These are phyloP conservation scores for Caenorhabditis becei DNA, from an alignment of 2,888 invertebrate genomes.

Conservation along the genomic window DNA sequence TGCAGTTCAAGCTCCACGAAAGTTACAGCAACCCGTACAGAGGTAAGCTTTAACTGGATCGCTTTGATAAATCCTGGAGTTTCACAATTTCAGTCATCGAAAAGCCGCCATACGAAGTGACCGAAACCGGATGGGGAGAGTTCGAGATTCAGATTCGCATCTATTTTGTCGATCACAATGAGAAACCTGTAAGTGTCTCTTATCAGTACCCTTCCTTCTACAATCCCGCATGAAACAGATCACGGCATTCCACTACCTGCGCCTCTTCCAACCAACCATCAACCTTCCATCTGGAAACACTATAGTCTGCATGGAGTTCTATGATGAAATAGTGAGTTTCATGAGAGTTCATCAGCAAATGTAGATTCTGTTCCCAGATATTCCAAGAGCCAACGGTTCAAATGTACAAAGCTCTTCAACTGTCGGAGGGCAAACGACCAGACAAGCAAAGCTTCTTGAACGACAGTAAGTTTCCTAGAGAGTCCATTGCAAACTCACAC, in stretches of 20 bases:
- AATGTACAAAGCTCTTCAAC: slow-evolving; percentile 67
- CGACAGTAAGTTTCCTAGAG: slow-evolving; percentile 66
- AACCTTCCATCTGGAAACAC: slow-evolving; percentile 63
- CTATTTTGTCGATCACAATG: slow-evolving; percentile 96
- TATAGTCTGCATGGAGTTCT: slow-evolving; percentile 76
- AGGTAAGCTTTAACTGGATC: slow-evolving; percentile 78
- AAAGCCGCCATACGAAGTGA: slow-evolving; percentile 96
- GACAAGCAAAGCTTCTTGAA: slow-evolving; percentile 65
- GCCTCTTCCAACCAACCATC: slow-evolving; percentile 74
- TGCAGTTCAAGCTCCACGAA: slow-evolving; percentile 91
- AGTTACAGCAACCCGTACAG: slow-evolving; percentile 95
- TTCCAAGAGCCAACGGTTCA: slow-evolving; percentile 74
- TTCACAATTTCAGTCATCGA: slow-evolving; percentile 86
- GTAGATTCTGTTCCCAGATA: slow-evolving; percentile 54
- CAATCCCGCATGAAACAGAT: no score
- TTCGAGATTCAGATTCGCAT: slow-evolving; percentile 98
- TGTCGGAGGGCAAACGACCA: slow-evolving; percentile 62
- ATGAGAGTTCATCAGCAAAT: not conserved
- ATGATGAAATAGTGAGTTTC: slow-evolving; percentile 73
- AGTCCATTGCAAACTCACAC: no score
- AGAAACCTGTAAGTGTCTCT: slow-evolving; percentile 87
- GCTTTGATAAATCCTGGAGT: no score
- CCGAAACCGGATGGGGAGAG: slow-evolving; percentile 99
- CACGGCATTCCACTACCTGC: slow-evolving; percentile 74
- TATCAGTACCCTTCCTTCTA: no score